Evolutionary conservation across 1,140 invertebrate species (phyloP).

Genomic region (Drosophila pallidifrons): DNA sequence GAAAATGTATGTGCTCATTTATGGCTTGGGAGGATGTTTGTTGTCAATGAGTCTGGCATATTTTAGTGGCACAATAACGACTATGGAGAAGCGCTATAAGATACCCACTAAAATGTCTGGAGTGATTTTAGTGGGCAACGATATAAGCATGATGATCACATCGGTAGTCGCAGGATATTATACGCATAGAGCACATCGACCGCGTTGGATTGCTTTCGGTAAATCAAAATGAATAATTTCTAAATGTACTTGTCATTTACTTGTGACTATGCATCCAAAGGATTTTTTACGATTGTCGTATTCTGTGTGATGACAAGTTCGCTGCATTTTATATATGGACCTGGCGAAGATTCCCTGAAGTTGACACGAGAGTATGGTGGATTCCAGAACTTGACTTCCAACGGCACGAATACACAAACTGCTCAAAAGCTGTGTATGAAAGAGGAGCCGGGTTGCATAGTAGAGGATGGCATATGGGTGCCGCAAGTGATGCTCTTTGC

Average conservation of each 20-base stretch:
- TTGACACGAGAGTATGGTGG: slow-evolving; percentile 88
- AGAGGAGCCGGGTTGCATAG: slow-evolving; percentile 17
- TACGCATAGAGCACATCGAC: slow-evolving; percentile 69
- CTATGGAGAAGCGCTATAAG: slow-evolving; percentile 92
- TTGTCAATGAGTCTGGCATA: slow-evolving; percentile 90
- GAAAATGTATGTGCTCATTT: slow-evolving; percentile 90
- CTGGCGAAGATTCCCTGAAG: slow-evolving; percentile 88
- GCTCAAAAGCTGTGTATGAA: slow-evolving; percentile 49
- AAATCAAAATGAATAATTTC: slow-evolving; percentile 86
- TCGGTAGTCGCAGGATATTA: slow-evolving; percentile 70
- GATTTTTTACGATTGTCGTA: slow-evolving; percentile 88
- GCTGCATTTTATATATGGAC: slow-evolving; percentile 90
- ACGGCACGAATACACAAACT: slow-evolving; percentile 45
- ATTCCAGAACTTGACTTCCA: slow-evolving; percentile 47
- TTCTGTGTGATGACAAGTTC: slow-evolving; percentile 89
- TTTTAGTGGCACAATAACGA: slow-evolving; percentile 91
- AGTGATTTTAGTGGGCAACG: slow-evolving; percentile 90
- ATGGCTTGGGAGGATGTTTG: slow-evolving; percentile 90
- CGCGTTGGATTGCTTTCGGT: slow-evolving; percentile 75
- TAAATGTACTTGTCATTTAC: slow-evolving; percentile 26
- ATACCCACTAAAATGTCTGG: slow-evolving; percentile 91
- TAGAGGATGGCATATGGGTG: slow-evolving; percentile 85
- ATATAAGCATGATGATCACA: slow-evolving; percentile 63
- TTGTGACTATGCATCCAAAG: slow-evolving; percentile 71
- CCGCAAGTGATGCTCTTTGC: slow-evolving; percentile 87